Evolutionary conservation across 2,797 vertebrate species (phyloP), one percentile per base, ranked within the genome.

Genomic region (Naso thynnoides): DNA sequence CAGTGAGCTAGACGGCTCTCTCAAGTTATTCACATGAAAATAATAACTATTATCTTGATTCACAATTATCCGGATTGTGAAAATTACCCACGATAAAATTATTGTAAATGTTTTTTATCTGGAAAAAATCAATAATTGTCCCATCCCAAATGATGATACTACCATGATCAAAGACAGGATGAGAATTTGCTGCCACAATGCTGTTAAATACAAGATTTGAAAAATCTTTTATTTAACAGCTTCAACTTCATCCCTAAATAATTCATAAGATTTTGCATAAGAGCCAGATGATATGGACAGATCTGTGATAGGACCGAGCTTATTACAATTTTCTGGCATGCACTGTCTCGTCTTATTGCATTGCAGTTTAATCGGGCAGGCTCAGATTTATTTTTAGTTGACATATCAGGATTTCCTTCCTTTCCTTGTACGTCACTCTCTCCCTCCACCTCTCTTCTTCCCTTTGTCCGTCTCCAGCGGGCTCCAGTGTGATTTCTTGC

Each of bases 401-500:
- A 24, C 16, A 16, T 31, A 21, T 24, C 19, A 38, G 27, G 52
- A 67, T 26, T 47, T 56, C 21, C 36, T 19, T 62, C n/a, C 38
- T 0, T 42, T 50, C 11, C 24, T 62, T 29, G 42, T 47, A 5
- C 3, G 1, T 59, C 52, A 36, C 6, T 57, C 45, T 70, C 11
- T 13, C 23, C 24, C 21, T 0, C 50, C 13, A 39, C 5, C 18
- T 62, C 6, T 49, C 1, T 2, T 36, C 50, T 10, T 39, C 8
- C 24, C 4, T 75, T 19, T 54, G 1, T 63, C 52, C 26, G 7
- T 78, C 58, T 76, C 0, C 91, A 99, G 98, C 98, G 13, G 98
- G 98, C 59, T 99, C 98, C 93, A 98, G 97, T 1, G 96, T 98
- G 69, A 97, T 99, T 93, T 98, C 98, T 31, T 99, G 98, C 33